phyloP scores from a whole-genome alignment of 2,888 invertebrate genomes.

The Microdon myrmicae region DNA sequence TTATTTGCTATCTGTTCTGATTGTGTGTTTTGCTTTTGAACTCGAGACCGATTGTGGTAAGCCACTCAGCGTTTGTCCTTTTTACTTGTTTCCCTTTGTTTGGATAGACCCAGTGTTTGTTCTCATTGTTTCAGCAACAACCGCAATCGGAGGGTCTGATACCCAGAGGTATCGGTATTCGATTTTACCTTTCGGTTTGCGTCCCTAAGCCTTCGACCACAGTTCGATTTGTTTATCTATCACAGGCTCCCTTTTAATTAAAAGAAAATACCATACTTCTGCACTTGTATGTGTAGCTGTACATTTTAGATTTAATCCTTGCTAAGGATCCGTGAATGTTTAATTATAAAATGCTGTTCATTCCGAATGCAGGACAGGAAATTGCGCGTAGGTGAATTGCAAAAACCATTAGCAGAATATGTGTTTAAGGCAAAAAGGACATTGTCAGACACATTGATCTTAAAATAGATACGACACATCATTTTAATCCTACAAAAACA shows the following conservation, averaged over 20 bases:
- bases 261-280: slow-evolving; percentile 47
- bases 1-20: slow-evolving; percentile 1
- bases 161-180: slow-evolving; percentile 7
- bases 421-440: too few species aligned
- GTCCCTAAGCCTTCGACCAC: slow-evolving; percentile 13
- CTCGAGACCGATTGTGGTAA: slow-evolving; percentile 30
- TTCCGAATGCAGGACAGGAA: too few species aligned
- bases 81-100: slow-evolving; percentile 34
- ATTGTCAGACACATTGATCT: too few species aligned
- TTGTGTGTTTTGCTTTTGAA: slow-evolving; percentile 25
- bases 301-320: too few species aligned
- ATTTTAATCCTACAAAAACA: too few species aligned
- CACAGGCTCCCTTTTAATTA: slow-evolving; percentile 42
- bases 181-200: slow-evolving; percentile 11
- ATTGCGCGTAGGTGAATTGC: too few species aligned
- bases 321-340: too few species aligned
- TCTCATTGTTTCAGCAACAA: slow-evolving; percentile 22
- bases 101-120: slow-evolving; percentile 10
- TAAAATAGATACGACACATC: too few species aligned
- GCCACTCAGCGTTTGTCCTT: slow-evolving; percentile 46
- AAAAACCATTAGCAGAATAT: too few species aligned
- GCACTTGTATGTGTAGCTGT: slow-evolving; percentile 22
- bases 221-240: slow-evolving; percentile 44
- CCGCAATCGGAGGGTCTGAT: background rate
- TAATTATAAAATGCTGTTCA: too few species aligned